Percentiles rank a stretch among this genome's conserved stretches.
These are phyloP conservation scores for Myiothlypis chrysogaster DNA, from an alignment of 2,797 vertebrate genomes.

Conservation along the genomic window DNA sequence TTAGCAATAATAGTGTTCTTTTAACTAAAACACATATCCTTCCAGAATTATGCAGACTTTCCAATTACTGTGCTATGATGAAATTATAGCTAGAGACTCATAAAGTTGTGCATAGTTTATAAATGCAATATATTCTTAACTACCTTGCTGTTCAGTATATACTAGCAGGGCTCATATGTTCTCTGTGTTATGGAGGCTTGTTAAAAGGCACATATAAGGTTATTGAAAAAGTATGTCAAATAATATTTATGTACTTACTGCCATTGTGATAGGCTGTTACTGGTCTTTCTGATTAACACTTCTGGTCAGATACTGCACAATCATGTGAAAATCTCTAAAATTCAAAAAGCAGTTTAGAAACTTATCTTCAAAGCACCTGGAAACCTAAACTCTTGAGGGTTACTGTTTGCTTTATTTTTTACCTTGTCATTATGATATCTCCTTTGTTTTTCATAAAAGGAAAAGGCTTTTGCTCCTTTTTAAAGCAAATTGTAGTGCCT, in stretches of 20 bases:
- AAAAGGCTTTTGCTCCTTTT: not conserved
- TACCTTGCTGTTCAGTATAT: slow-evolving; percentile 43
- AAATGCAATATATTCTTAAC: slow-evolving; percentile 74
- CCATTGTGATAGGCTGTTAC: slow-evolving; percentile 45
- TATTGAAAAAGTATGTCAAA: slow-evolving; percentile 62
- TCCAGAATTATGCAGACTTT: slow-evolving; percentile 82
- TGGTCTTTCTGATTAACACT: slow-evolving; percentile 28
- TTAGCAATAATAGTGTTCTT: slow-evolving; percentile 79
- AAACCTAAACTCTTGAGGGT: not conserved
- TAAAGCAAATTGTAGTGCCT: not conserved
- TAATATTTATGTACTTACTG: slow-evolving; percentile 57
- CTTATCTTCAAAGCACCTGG: not conserved
- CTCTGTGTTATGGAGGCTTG: slow-evolving; percentile 42
- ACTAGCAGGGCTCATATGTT: slow-evolving; percentile 55
- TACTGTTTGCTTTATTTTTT: not conserved
- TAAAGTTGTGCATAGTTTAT: slow-evolving; percentile 72
- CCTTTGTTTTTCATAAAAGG: not conserved
- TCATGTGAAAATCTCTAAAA: not conserved
- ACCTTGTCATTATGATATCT: not conserved
- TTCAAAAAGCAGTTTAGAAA: not conserved
- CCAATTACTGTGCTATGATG: slow-evolving; percentile 76
- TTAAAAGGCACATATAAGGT: slow-evolving; percentile 65
- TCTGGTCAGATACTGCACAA: not conserved
- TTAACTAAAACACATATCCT: slow-evolving; percentile 73
- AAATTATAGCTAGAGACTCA: slow-evolving; percentile 76